phyloP scores from a whole-genome alignment of 92 coral and sea anemone species.

The Metridium senile region DNA sequence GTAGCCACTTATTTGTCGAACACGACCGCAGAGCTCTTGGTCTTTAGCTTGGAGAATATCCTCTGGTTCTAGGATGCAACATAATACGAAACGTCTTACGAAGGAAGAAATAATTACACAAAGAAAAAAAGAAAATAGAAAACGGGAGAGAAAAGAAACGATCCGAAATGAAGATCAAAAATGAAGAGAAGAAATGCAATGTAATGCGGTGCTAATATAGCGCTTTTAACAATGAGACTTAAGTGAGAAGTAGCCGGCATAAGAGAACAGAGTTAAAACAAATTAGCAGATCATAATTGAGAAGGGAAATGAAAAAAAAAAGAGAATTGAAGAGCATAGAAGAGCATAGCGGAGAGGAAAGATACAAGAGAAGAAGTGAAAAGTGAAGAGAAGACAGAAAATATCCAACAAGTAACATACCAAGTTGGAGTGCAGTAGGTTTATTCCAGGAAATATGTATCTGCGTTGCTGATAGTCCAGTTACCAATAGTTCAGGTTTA shows the following conservation, averaged over 20 bases:
- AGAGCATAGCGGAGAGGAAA: no score
- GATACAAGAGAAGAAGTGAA: background rate
- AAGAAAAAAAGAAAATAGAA: no score
- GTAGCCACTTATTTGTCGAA: conserved; percentile 62
- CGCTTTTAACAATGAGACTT: background rate
- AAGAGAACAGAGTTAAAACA: background rate
- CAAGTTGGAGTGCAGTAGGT: conserved; percentile 54
- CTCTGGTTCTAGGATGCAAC: conserved; percentile 15
- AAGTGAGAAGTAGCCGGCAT: background rate
- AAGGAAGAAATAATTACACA: no score
- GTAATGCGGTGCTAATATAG: no score
- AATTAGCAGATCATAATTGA: background rate
- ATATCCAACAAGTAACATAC: no score
- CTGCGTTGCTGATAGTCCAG: conserved; percentile 64
- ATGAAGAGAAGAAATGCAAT: no score
- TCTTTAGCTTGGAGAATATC: conserved; percentile 7
- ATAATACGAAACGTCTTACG: no score
- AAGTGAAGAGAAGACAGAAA: background rate
- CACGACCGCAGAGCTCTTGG: conserved; percentile 50
- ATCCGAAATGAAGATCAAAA: no score
- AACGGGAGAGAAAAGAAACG: no score
- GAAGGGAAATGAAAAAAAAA: background rate
- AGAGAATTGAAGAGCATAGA: no score
- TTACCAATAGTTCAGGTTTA: conserved; percentile 61
- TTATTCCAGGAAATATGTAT: conserved; percentile 64